phyloP scores from a whole-genome alignment of 2,113 vertebrate genomes.

The Capreolus pygargus region DNA sequence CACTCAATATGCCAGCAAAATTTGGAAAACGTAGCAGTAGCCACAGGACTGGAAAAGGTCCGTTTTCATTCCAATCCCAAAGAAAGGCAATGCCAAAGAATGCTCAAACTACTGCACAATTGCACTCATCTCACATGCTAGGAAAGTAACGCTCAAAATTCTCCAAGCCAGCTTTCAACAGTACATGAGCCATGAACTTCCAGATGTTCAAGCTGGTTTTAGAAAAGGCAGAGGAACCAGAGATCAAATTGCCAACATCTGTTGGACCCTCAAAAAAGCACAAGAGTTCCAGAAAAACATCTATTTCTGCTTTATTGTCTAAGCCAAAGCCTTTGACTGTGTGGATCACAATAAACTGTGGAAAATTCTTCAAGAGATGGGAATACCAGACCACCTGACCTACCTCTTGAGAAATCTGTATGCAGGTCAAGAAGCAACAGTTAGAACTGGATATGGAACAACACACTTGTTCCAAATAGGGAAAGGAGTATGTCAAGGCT shows the following conservation, averaged over 20 bases:
- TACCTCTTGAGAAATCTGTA: neutral
- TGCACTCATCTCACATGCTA: neutral
- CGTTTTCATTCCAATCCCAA: neutral
- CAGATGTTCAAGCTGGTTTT: neutral
- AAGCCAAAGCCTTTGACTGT: neutral
- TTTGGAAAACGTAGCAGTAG: neutral
- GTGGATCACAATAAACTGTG: neutral
- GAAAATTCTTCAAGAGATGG: neutral
- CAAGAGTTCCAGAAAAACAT: neutral
- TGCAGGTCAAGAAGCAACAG: neutral
- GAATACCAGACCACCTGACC: neutral
- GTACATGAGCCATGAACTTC: neutral
- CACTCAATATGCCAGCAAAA: neutral
- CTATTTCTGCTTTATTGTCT: neutral
- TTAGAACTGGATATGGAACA: neutral
- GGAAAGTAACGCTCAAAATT: neutral
- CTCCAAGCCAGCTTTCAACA: neutral
- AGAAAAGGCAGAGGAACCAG: neutral
- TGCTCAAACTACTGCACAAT: neutral
- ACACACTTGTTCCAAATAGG: neutral
- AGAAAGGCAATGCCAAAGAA: neutral
- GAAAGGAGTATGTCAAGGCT: neutral
- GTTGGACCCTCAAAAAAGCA: accelerated
- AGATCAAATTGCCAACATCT: neutral
- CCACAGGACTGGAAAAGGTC: neutral